Evolutionary conservation across 64 coral and sea anemone species (phyloP).

Genomic region (Anthopleura sola): DNA sequence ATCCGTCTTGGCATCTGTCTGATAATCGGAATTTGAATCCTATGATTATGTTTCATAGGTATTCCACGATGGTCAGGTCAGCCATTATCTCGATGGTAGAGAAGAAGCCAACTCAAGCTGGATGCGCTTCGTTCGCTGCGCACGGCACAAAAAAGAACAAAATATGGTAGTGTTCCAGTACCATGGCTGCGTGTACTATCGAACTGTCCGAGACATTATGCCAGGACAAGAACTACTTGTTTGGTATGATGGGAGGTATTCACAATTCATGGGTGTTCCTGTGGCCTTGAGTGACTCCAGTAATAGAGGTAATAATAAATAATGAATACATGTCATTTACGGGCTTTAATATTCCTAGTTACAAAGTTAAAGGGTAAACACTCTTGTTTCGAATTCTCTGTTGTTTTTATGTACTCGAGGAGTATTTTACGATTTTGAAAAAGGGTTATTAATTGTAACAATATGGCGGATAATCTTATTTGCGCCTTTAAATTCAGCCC

Average conservation of each 20-base stretch:
- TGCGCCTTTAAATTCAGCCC: too few relatives aligned
- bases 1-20: too few relatives aligned
- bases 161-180: conserved; percentile 99
- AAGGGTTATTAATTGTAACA: too few relatives aligned
- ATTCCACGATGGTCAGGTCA: conserved; percentile 98
- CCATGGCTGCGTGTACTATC: conserved; percentile 94
- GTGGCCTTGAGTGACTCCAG: conserved; percentile 87
- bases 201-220: conserved; percentile 85
- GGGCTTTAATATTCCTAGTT: too few relatives aligned
- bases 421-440: too few relatives aligned
- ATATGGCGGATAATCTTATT: too few relatives aligned
- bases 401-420: too few relatives aligned
- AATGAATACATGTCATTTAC: too few relatives aligned
- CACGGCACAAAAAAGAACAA: conserved; percentile 93
- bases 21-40: not conserved
- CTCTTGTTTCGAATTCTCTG: too few relatives aligned
- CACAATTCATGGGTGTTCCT: conserved; percentile 96
- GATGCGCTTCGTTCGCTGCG: conserved; percentile 98
- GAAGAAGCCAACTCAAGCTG: conserved; percentile 98
- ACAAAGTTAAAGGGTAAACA: too few relatives aligned
- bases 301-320: conserved; percentile 59
- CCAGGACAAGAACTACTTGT: conserved; percentile 90
- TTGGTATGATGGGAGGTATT: conserved; percentile 95
- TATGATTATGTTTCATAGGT: conserved; percentile 36
- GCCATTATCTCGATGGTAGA: conserved; percentile 94